These are phyloP conservation scores for Carassius gibelio DNA, from an alignment of 2,113 vertebrate genomes.

Conservation along the genomic window DNA sequence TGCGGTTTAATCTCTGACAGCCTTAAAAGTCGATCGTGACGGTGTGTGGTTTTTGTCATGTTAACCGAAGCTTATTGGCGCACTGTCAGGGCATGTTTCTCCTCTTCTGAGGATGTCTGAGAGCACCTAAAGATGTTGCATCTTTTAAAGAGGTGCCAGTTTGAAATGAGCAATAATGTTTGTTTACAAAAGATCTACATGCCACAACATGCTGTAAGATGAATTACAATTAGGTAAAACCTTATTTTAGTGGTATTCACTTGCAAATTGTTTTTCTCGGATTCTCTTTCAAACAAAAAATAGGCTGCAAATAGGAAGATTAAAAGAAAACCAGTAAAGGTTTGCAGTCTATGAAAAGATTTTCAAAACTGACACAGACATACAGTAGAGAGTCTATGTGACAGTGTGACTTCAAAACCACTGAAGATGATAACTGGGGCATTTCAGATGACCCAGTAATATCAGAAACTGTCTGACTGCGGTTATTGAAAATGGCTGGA, in stretches of 20 bases:
- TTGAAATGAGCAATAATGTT: conserved; percentile 9
- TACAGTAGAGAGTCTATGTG: background rate
- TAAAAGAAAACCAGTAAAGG: background rate
- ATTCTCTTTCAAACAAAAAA: background rate
- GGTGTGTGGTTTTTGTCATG: background rate
- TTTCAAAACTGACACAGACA: conserved; percentile 18
- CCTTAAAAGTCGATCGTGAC: background rate
- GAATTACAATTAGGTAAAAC: background rate
- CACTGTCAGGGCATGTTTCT: background rate
- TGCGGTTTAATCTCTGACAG: conserved; percentile 16
- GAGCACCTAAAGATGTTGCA: conserved; percentile 1
- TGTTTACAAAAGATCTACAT: background rate
- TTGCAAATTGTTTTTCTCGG: background rate
- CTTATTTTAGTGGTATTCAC: background rate
- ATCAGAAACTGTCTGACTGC: conserved; percentile 26
- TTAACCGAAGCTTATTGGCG: background rate
- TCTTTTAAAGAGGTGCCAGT: conserved; percentile 23
- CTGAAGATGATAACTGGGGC: conserved; percentile 36
- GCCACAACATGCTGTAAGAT: background rate
- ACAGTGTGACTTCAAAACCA: background rate
- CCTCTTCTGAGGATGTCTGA: conserved; percentile 8
- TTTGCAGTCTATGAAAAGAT: too few relatives aligned
- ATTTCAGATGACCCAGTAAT: conserved; percentile 41
- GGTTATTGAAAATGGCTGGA: conserved; percentile 31
- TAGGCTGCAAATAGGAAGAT: background rate